Base-by-base conservation (phyloP, 1,140 invertebrate species). In the Agrypnia vestita region DNA sequence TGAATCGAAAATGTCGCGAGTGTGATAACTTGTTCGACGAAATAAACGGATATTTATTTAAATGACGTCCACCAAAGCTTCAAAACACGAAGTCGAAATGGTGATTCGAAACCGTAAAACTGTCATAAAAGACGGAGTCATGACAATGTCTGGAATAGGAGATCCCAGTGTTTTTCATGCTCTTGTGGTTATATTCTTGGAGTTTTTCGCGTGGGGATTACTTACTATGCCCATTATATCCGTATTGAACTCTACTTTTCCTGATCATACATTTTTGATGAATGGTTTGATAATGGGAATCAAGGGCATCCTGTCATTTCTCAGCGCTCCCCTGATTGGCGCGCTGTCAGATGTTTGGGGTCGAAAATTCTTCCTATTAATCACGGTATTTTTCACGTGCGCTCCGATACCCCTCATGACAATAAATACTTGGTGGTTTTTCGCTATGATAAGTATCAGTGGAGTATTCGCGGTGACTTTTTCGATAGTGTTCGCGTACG, bases 391-490 rank as follows among this genome's bases (percentile, higher is more conserved):
- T 88, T 99, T 99, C 90, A 99, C 99, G 6, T 99, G 98, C 91
- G 95, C 97, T 80, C 99, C 99, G 51, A 99, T 99, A 86, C 98
- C 98, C 71, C 92, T 99, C 71, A 99, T 99, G 96, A 97, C 96
- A 86, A 96, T 99, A 85, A 99, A 99, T 90, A 97, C 98, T 67
- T 99, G 97, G 97, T 99, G 98, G 98, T 99, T 99, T 89, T 99
- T 99, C 91, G 98, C 98, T 64, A 97, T 99, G 95, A 98, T 99
- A 89, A 98, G 97, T 84, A 97, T 99, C 86, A 98, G 97, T 82
- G 98, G 98, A 77, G 95, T 99, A 79, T 99, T 99, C 90, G 97
- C 98, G 71, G 98, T 99, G 69, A 99, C 98, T 56, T 99, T 99
- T 89, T 97, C 96, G 71, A 98, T 99, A 78, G 97, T 99, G 25